Evolutionary conservation across 2,113 vertebrate species (phyloP).

Genomic region (Athene cunicularia): DNA sequence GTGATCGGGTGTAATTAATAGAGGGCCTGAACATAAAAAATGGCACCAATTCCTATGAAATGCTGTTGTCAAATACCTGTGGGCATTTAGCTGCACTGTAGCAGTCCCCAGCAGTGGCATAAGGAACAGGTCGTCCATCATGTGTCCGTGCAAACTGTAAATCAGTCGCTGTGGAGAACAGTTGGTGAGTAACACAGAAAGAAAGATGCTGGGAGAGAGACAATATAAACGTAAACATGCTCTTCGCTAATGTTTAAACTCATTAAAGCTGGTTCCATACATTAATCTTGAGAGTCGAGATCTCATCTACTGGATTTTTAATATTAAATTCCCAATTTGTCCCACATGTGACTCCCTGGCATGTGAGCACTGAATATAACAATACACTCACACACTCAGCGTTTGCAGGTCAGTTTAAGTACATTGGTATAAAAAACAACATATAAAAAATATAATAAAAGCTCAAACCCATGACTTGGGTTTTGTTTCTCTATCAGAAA

Average conservation of each 20-base stretch:
- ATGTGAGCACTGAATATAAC: neutral
- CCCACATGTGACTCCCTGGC: neutral
- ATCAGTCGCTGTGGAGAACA: slow-evolving; percentile 85
- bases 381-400: neutral
- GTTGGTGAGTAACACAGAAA: neutral
- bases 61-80: slow-evolving; percentile 81
- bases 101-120: slow-evolving; percentile 95
- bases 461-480: neutral
- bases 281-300: neutral
- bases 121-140: slow-evolving; percentile 90
- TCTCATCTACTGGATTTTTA: neutral
- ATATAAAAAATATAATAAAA: neutral
- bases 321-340: neutral
- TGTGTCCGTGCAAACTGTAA: slow-evolving; percentile 88
- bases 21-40: neutral
- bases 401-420: neutral
- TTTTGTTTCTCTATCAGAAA: neutral
- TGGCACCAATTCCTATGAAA: neutral
- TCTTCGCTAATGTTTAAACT: neutral
- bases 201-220: neutral
- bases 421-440: neutral
- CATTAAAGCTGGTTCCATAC: neutral
- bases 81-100: slow-evolving; percentile 93
- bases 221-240: neutral
- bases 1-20: slow-evolving; percentile 20